Conservation (phyloP, 2,113 vertebrate species). For the Halichoeres trimaculatus region DNA sequence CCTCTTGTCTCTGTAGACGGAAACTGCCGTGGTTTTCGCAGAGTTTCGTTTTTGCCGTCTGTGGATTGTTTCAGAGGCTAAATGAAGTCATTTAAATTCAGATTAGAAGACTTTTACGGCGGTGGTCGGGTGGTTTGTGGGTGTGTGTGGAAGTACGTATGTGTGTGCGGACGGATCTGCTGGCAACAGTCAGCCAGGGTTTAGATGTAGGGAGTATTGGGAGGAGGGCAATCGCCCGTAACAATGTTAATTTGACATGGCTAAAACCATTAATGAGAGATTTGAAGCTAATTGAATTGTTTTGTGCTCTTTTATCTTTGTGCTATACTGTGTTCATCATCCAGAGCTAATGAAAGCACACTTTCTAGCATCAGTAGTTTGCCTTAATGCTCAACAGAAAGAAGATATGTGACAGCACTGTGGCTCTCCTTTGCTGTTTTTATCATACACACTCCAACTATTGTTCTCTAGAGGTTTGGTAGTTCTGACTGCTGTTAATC, state of each 20-base stretch:
- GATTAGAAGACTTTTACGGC: slow-evolving; percentile 64
- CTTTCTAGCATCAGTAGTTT: slow-evolving; percentile 25
- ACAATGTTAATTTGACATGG: slow-evolving; percentile 74
- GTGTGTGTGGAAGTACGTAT: slow-evolving; percentile 1
- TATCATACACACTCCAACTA: not conserved
- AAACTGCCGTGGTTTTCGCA: slow-evolving; percentile 9
- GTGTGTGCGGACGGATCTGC: not conserved
- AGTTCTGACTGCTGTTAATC: not conserved
- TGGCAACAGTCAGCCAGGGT: slow-evolving; percentile 48
- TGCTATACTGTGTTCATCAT: not conserved
- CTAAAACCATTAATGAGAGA: slow-evolving; percentile 66
- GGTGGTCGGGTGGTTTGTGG: slow-evolving; percentile 22
- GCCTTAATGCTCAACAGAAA: slow-evolving; percentile 42
- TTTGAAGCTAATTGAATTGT: slow-evolving; percentile 71
- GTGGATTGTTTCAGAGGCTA: slow-evolving; percentile 64
- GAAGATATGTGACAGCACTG: slow-evolving; percentile 22
- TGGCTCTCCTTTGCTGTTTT: not conserved
- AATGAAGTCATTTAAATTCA: slow-evolving; percentile 79
- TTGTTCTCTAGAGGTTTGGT: not conserved
- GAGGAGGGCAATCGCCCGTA: slow-evolving; percentile 62
- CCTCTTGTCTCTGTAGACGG: not conserved
- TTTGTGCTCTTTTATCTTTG: slow-evolving; percentile 38
- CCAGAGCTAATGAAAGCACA: slow-evolving; percentile 26
- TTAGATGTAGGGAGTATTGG: slow-evolving; percentile 55
- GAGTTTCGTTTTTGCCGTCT: slow-evolving; percentile 39